Evolutionary conservation across 2,113 vertebrate genomes (phyloP), one percentile per base, ranked within the genome.

Genomic region (Nansenia antarctica): DNA sequence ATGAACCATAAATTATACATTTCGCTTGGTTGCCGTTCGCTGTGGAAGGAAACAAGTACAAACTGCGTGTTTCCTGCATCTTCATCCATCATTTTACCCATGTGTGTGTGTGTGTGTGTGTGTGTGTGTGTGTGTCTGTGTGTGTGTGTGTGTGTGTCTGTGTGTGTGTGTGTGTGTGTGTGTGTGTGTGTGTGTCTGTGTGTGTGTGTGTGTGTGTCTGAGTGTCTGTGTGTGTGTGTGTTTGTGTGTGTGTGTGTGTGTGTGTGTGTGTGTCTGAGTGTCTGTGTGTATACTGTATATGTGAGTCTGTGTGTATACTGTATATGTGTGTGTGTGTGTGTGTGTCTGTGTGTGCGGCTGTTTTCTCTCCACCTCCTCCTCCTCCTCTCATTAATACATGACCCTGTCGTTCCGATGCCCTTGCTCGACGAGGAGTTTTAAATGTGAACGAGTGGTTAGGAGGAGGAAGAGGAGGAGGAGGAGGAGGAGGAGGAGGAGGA

Each of bases 391-490:
- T 89, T 85, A 83, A 87, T 86, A 76, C 65, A 84, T 65, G 68
- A 72, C 70, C 70, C 60, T 42, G 24, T 9, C 22, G 67, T 84
- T 79, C 76, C 62, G 62, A 78, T 73, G 82, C 73, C 84, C 80
- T 85, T 81, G 80, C 72, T 82, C 42, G 57, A 82, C 78, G 65
- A 80, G 80, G 78, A 78, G 80, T 68, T 85, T 65, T 82, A 83
- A 78, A 84, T 82, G 72, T 69, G 70, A 39, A 69, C 55, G 67
- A 77, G 78, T 67, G 75, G 59, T 62, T 53, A 68, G 66, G 76
- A 83, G 81, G 84, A n/a, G n/a, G 81, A 78, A 81, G 79, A n/a
- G n/a, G 81, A 78, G 79, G 79, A 68, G 66, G 76, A 83, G 81
- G 84, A n/a, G n/a, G 81, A 78, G 79, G 79, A 68, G 66, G 76